Conservation (phyloP, 2,888 invertebrate species). For the Polyommatus iphigenia region DNA sequence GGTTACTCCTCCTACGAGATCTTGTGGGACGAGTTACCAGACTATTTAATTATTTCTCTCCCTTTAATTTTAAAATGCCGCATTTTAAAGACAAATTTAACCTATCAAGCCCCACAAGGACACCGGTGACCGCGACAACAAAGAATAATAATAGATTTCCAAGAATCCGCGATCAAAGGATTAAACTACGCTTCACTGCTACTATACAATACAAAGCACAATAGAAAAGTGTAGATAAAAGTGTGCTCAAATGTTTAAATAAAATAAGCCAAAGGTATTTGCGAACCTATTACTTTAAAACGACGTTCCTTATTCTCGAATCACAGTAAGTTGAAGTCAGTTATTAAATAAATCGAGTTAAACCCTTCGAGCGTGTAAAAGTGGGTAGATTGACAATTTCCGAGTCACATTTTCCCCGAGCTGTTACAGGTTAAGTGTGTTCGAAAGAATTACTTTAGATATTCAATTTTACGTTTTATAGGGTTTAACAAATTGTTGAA, state of each 20-base stretch:
- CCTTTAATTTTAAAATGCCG: too few relatives aligned
- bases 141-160: too few relatives aligned
- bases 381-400: constrained; percentile 29
- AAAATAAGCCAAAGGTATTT: not conserved
- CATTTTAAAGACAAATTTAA: too few relatives aligned
- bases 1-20: too few relatives aligned
- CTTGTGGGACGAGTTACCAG: too few relatives aligned
- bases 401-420: constrained; percentile 17
- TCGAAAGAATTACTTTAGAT: constrained; percentile 18
- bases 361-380: constrained; percentile 19
- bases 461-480: constrained; percentile 9
- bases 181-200: too few relatives aligned
- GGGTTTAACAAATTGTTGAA: not conserved
- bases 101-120: too few relatives aligned
- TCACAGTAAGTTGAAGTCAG: constrained; percentile 1
- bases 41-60: too few relatives aligned
- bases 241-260: not conserved
- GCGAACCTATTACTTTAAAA: constrained; percentile 9
- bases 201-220: not conserved
- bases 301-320: not conserved
- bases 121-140: too few relatives aligned
- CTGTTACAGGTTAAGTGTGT: constrained; percentile 25
- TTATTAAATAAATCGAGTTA: constrained; percentile 20
- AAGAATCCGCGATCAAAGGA: too few relatives aligned
- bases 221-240: not conserved